Base-by-base conservation (phyloP, 2,888 invertebrate genomes). In the Caprella mutica region DNA sequence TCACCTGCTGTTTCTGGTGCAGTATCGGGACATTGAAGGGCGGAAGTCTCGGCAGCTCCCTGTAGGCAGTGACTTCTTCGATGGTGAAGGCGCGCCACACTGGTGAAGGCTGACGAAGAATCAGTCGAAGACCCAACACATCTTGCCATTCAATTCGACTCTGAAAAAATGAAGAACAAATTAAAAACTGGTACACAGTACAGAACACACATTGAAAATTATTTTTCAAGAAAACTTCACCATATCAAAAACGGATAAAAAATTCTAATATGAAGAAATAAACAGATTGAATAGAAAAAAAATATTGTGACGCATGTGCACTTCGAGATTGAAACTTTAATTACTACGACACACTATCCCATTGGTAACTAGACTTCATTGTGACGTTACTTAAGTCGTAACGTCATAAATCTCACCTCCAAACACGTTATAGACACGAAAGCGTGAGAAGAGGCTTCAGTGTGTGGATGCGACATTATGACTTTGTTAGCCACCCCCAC, bases 91-190 rank as follows among this genome's bases (percentile, higher is more conserved):
- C 69, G 29, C 69, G 68, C 73, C 73, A 73, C 9, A 70, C 69
- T 8, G 71, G 70, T 4, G 72, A 72, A 2, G 73, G 73, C 61
- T 73, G 73, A 30, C 72, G 68, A 33, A 73, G 66, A 4, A 73
- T 68, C 14, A 73, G 66, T 24, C 73, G 59, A 68, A 73, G 69
- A 4, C 68, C 67, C 19, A 67, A 53, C 23, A 73, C 68, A 52
- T 70, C 68, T 9, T 69, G 67, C 71, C 72, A 71, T 27, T 69
- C 69, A 19, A 69, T 66, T 9, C 67, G 58, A 59, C 72, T 72
- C 70, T 71, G 40, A 9, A 35, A 29, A 17, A 21, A 9, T 2
- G 29, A 48, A 24, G 9, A 42, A 21, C n/a, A 17, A 12, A 12
- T 35, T 35, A 44, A 44, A 8, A 44, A 9, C 24, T 1, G 8